Percentiles rank a stretch among this genome's conserved stretches.
Evolutionary conservation across 2,888 invertebrate species (phyloP).

Genomic region (Gymnocheta viridis): DNA sequence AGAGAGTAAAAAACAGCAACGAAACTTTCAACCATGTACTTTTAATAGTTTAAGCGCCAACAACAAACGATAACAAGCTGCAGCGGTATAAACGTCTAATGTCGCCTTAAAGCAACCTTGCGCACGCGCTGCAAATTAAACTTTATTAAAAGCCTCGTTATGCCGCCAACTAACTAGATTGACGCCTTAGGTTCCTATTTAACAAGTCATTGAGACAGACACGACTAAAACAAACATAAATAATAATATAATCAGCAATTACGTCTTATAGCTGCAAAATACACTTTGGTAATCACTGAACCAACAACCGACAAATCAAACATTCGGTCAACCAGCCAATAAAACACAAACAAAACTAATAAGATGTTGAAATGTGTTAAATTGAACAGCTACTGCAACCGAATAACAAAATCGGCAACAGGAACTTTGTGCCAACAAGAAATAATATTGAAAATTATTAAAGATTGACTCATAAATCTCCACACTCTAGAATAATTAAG

Average conservation of each 20-base stretch:
- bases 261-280: background rate
- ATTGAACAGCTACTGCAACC: conserved; percentile 6
- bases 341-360: conserved; percentile 12
- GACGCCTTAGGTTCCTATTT: conserved; percentile 61
- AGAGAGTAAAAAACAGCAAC: background rate
- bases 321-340: conserved; percentile 1
- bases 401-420: conserved; percentile 37
- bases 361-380: conserved; percentile 45
- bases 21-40: conserved; percentile 44
- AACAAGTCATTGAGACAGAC: conserved; percentile 46
- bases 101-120: conserved; percentile 58
- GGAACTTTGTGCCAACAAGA: conserved; percentile 40
- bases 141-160: conserved; percentile 62
- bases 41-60: conserved; percentile 26
- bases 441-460: background rate
- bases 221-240: conserved; percentile 38
- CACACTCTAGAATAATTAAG: conserved; percentile 45
- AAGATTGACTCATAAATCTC: conserved; percentile 24
- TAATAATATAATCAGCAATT: conserved; percentile 38
- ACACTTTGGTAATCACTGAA: conserved; percentile 30
- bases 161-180: conserved; percentile 63
- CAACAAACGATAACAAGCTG: conserved; percentile 14
- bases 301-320: background rate
- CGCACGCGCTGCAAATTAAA: conserved; percentile 68
- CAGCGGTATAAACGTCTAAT: conserved; percentile 32